A percentile compares a stretch with the other conserved stretches of the same genome.
These are phyloP conservation scores for Acronicta aceris DNA, from an alignment of 2,888 invertebrate genomes.

Conservation along the genomic window DNA sequence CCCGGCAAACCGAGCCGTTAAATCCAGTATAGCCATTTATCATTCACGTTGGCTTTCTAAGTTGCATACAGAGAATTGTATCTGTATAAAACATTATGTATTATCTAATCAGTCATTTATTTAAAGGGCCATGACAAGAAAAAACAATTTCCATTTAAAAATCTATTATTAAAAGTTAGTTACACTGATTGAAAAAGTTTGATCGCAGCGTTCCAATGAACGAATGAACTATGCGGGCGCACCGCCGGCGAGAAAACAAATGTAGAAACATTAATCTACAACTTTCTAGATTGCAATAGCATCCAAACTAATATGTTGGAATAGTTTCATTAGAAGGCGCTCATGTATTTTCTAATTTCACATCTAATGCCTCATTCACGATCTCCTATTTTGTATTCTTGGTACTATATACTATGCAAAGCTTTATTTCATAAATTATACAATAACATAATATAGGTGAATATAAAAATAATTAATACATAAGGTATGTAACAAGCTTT, in stretches of 20 bases:
- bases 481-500: no score
- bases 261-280: conserved; percentile 15
- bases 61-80: not conserved
- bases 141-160: not conserved
- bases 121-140: not conserved
- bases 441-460: no score
- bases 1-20: not conserved
- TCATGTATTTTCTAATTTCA: no score
- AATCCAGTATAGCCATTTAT: conserved; percentile 14
- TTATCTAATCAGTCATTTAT: not conserved
- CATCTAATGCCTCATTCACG: no score
- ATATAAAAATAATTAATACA: no score
- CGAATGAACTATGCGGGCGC: conserved; percentile 17
- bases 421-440: no score
- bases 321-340: conserved; percentile 11
- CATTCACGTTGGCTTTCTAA: not conserved
- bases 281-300: conserved; percentile 29
- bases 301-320: conserved; percentile 13
- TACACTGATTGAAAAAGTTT: conserved; percentile 29
- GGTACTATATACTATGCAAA: no score
- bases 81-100: not conserved
- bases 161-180: conserved; percentile 1
- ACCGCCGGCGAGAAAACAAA: conserved; percentile 8
- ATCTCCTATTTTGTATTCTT: no score
- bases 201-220: conserved; percentile 6